Evolutionary conservation across 2,113 vertebrate genomes (phyloP), one percentile per base, ranked within the genome.

Genomic region (Epinephelus lanceolatus): DNA sequence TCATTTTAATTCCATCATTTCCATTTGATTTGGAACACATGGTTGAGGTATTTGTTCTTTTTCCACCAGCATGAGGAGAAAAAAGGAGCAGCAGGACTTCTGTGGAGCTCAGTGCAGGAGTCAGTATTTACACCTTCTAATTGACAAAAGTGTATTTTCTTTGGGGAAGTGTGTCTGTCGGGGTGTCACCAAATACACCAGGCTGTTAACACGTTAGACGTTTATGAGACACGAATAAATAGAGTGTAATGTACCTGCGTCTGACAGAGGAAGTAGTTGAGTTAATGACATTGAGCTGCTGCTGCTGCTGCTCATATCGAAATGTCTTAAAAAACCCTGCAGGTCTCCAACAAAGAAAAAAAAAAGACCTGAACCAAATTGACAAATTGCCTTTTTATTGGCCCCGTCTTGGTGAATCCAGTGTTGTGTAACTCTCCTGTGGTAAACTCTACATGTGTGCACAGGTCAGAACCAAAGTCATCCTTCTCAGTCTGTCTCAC

Each of bases 1-100:
- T 92, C 81, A 83, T 75, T 89, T 90, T 83, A 89, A 91, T 90
- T 92, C 80, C 83, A 82, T 86, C 67, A 83, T 90, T 89, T 89
- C 78, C 71, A 71, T 89, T 82, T 90, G 80, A 93, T 91, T 76
- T 80, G 76, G 80, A 83, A 87, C 91, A 93, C 78, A 89, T 93
- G 90, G 86, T 27, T 0, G 37, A 78, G 53, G 71, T 86, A 84
- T 86, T 91, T 88, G 21, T 60, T 69, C 60, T 42, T 73, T 86
- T 78, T 84, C 57, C 62, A 67, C 49, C 60, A 17, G 55, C 19
- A 0, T 42, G 57, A 69, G 55, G 45, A 27, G 68, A 71, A 27
- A 63, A 49, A 49, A 49, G 17, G 47, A 76, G 45, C 60, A 12
- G 71, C 68, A 59, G 51, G 76, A 65, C 55, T 66, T 72, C 56